These are phyloP conservation scores for Venustaconcha ellipsiformis DNA, from an alignment of 1,140 invertebrate species.

Conservation along the genomic window DNA sequence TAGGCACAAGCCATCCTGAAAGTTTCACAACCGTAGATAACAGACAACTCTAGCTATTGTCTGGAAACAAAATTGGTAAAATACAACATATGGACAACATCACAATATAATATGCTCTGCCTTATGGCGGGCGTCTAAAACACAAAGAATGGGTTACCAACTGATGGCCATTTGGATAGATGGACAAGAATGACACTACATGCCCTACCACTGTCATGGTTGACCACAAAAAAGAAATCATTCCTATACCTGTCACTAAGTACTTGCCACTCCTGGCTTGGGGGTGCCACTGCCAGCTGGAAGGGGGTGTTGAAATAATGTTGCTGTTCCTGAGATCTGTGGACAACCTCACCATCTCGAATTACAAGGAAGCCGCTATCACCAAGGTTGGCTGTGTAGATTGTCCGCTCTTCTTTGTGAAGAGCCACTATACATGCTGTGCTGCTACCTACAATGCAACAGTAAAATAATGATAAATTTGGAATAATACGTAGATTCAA, in stretches of 20 bases:
- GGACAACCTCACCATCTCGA: constrained; percentile 83
- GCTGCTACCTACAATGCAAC: constrained; percentile 82
- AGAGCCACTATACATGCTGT: constrained; percentile 96
- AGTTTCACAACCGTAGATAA: no score
- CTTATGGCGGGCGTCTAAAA: no score
- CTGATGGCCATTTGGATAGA: no score
- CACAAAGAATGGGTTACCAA: no score
- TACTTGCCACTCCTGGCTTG: constrained; percentile 85
- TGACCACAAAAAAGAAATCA: no score
- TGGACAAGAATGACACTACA: no score
- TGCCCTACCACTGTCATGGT: no score
- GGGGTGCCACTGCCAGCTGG: constrained; percentile 93
- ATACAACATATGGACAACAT: no score
- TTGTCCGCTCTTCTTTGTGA: constrained; percentile 86
- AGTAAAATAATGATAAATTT: background rate
- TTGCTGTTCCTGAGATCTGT: constrained; percentile 94
- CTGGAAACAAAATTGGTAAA: no score
- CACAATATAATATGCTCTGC: no score
- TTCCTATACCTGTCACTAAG: constrained; percentile 84
- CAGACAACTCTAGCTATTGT: no score
- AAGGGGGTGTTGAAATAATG: constrained; percentile 99
- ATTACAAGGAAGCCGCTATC: constrained; percentile 97
- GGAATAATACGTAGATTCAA: background rate
- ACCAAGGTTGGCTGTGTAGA: constrained; percentile 98
- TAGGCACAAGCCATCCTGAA: no score